These are phyloP conservation scores for Erinaceus europaeus DNA, from an alignment of 2,113 vertebrate genomes.

Conservation along the genomic window DNA sequence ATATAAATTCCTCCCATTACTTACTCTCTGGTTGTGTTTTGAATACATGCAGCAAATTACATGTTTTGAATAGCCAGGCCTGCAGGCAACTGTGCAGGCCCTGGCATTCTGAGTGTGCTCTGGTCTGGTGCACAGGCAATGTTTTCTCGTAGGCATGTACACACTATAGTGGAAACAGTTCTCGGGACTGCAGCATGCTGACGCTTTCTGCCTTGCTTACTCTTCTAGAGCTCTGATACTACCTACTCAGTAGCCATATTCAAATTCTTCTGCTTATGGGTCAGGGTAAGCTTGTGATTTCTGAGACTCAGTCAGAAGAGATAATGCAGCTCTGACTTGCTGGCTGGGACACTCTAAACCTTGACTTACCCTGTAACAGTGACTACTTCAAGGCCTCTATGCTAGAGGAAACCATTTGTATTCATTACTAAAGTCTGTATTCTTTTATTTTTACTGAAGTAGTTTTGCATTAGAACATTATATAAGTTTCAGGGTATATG, in stretches of 20 bases:
- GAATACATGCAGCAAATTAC: neutral
- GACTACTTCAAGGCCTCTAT: too few relatives aligned
- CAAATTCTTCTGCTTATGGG: neutral
- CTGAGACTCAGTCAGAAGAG: neutral
- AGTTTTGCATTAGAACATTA: too few relatives aligned
- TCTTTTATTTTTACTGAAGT: too few relatives aligned
- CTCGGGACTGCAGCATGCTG: neutral
- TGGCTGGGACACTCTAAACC: neutral
- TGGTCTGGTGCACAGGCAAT: too few relatives aligned
- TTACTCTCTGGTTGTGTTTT: neutral
- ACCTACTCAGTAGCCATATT: neutral
- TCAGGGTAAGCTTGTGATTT: neutral
- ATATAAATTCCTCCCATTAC: neutral
- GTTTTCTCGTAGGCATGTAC: accelerated
- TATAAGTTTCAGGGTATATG: too few relatives aligned
- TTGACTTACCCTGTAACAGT: too few relatives aligned
- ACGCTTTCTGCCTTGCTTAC: neutral
- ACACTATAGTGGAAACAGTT: neutral
- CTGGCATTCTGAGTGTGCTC: neutral
- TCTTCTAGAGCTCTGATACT: neutral
- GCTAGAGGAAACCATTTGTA: too few relatives aligned
- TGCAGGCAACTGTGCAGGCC: neutral
- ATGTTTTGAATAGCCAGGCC: neutral
- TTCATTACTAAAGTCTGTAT: too few relatives aligned
- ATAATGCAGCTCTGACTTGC: neutral